These are phyloP conservation scores for Orgyia antiqua DNA, from an alignment of 2,888 invertebrate species.

Conservation along the genomic window DNA sequence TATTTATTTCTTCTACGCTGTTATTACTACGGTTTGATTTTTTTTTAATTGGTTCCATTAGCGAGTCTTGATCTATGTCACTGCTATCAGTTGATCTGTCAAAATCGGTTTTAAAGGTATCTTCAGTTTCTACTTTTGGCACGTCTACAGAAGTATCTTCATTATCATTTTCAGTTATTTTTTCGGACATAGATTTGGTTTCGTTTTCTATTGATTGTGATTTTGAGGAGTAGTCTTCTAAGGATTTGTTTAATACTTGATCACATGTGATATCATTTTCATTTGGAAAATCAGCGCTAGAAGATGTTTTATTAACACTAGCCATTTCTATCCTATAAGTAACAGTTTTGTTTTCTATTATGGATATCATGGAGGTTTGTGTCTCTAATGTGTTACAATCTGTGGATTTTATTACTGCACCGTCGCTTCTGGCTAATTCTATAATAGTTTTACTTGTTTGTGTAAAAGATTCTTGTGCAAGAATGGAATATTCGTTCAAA, in stretches of 20 bases:
- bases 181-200: slow-evolving; percentile 29
- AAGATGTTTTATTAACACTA: slow-evolving; percentile 10
- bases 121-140: slow-evolving; percentile 27
- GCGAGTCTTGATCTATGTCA: slow-evolving; percentile 55
- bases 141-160: slow-evolving; percentile 20
- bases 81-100: slow-evolving; percentile 37
- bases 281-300: neutral
- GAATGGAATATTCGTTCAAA: slow-evolving; percentile 30
- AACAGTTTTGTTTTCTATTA: slow-evolving; percentile 49
- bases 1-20: slow-evolving; percentile 26
- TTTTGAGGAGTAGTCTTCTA: slow-evolving; percentile 47
- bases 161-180: slow-evolving; percentile 28
- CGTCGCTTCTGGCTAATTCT: slow-evolving; percentile 60
- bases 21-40: slow-evolving; percentile 14
- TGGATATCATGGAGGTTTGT: slow-evolving; percentile 60
- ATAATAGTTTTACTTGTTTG: slow-evolving; percentile 80
- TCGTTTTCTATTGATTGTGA: slow-evolving; percentile 35
- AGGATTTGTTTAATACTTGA: slow-evolving; percentile 5
- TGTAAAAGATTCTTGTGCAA: slow-evolving; percentile 62
- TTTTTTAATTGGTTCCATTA: slow-evolving; percentile 33
- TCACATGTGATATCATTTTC: neutral
- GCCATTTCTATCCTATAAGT: slow-evolving; percentile 45
- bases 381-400: slow-evolving; percentile 48
- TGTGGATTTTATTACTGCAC: slow-evolving; percentile 12
- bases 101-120: slow-evolving; percentile 33